phyloP scores from a whole-genome alignment of 35 echinoderm and acorn worm genomes.

The Acanthaster planci region DNA sequence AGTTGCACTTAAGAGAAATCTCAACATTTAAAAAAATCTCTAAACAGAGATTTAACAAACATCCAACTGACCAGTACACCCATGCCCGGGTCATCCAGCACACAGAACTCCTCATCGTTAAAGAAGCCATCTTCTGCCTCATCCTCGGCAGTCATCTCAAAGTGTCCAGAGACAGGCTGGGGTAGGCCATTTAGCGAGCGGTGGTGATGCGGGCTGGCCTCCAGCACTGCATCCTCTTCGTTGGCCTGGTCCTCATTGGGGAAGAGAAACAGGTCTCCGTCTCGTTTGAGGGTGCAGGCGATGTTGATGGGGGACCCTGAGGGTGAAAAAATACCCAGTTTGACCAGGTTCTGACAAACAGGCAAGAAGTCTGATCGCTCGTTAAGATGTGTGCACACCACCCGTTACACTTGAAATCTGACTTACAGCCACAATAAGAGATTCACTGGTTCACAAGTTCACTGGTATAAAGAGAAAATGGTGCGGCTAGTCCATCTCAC shows the following conservation, averaged over 20 bases:
- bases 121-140: constrained; percentile 50
- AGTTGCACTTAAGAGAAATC: too few species aligned
- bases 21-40: too few species aligned
- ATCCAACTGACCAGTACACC: constrained; percentile 71
- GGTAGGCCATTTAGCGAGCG: background rate
- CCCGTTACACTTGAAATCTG: too few species aligned
- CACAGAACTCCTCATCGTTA: constrained; percentile 93
- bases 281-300: constrained; percentile 56
- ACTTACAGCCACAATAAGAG: too few species aligned
- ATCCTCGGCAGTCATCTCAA: constrained; percentile 46
- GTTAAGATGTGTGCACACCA: too few species aligned
- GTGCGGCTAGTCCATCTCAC: too few species aligned
- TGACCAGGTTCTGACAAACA: too few species aligned
- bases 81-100: constrained; percentile 87
- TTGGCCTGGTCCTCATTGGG: constrained; percentile 63
- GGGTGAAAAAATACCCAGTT: too few species aligned
- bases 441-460: too few species aligned
- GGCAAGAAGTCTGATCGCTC: too few species aligned
- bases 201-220: background rate
- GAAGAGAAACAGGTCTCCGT: constrained; percentile 69
- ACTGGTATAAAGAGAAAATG: too few species aligned
- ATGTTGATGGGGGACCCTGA: constrained; percentile 42
- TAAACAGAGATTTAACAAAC: too few species aligned
- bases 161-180: background rate
- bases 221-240: background rate